Base-by-base conservation (phyloP, 2,888 invertebrate species). In the Machimus atricapillus region DNA sequence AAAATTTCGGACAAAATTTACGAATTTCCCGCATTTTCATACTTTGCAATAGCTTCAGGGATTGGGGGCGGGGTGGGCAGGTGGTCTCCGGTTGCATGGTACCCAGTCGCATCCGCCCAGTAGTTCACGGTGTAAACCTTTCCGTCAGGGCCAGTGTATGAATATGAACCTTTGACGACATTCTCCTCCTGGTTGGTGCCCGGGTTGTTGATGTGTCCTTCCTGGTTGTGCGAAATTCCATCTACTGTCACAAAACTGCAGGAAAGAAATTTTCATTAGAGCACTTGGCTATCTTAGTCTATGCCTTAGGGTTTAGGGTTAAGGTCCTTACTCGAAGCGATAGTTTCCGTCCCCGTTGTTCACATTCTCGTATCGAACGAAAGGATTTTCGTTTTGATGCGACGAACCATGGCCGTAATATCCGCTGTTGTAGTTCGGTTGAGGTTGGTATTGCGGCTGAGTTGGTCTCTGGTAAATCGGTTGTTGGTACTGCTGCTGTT, bases 61-160 rank as follows among this genome's bases (percentile, higher is more conserved):
- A 96, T 93, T 27, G 96, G 96, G 56, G 96, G 96, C 7, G 96
- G 94, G 40, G 96, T 96, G 73, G 97, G 96, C 89, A 96, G 92
- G 92, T 96, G 96, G 73, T 96, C 96, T 86, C 96, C 96, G 90
- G 94, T 94, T 14, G 96, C 95, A 90, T 95, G 94, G 92, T 96
- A 97, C 87, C 96, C 96, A 90, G 95, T 96, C 89, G 95, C 95
- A 91, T 96, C 96, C 85, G 96, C 96, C 87, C 95, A 94, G 90
- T 96, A 96, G 89, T 94, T 93, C 3, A 95, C 94, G 19, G 94
- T 94, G 89, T 94, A 95, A n/a, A 94, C 93, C 89, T 94, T 93
- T 66, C 95, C 95, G 90, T 95, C 94, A 89, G 94, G 94, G 16
- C 94, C 94, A 8, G 94, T 93, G 89, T 94, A 95, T 6, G 95